phyloP scores from a whole-genome alignment of 1,140 invertebrate species.

The Saxidomus purpurata region DNA sequence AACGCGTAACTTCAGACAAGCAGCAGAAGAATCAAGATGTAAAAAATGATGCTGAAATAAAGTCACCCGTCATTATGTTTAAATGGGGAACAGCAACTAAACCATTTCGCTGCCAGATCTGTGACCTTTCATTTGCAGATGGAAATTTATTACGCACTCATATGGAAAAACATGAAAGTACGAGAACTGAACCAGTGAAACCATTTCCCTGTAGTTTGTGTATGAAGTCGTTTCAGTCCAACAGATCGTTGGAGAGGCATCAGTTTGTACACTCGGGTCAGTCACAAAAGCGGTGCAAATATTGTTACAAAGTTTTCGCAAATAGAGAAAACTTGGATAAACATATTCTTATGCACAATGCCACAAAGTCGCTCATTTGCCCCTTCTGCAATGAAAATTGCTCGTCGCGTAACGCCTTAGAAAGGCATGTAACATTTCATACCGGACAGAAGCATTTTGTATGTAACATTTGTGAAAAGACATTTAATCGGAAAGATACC shows the following conservation, averaged over 20 bases:
- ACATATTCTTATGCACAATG: slow-evolving; percentile 11
- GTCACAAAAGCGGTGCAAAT: slow-evolving; percentile 38
- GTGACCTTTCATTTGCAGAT: slow-evolving; percentile 45
- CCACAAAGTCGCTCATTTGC: neutral
- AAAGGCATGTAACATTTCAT: slow-evolving; percentile 57
- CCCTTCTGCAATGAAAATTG: slow-evolving; percentile 11
- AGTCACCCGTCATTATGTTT: slow-evolving; percentile 38
- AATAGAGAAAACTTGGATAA: slow-evolving; percentile 54
- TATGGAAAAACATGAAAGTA: neutral
- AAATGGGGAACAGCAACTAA: slow-evolving; percentile 44
- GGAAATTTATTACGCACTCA: slow-evolving; percentile 1
- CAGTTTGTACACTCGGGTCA: slow-evolving; percentile 15
- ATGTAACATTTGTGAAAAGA: slow-evolving; percentile 58
- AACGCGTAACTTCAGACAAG: too few relatives aligned
- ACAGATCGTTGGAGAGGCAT: slow-evolving; percentile 38
- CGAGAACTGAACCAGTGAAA: neutral
- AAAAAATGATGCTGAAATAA: neutral
- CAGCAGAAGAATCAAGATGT: too few relatives aligned
- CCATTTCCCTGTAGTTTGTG: slow-evolving; percentile 37
- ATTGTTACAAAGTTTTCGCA: slow-evolving; percentile 48
- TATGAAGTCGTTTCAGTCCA: slow-evolving; percentile 17
- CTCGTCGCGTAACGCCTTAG: neutral
- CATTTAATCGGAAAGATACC: slow-evolving; percentile 78
- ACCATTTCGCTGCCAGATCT: slow-evolving; percentile 48
- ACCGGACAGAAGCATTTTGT: slow-evolving; percentile 21